Conservation (phyloP, 2,113 vertebrate species). For the Poicephalus gulielmi region DNA sequence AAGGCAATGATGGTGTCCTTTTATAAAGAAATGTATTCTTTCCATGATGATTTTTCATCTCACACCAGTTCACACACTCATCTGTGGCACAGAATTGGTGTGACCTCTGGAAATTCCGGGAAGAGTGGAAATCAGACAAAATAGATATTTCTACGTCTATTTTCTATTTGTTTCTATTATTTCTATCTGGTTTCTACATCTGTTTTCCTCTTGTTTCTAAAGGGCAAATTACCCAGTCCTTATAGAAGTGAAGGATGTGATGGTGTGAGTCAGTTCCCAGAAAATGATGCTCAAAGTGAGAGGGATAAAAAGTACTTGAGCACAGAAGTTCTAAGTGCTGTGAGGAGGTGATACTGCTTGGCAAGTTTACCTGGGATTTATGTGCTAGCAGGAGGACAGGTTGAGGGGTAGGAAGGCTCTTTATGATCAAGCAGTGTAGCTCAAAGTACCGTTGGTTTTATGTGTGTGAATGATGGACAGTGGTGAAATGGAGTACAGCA, state of each 20-base stretch:
- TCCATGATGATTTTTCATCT: not conserved
- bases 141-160: not conserved
- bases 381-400: not conserved
- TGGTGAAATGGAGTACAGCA: not conserved
- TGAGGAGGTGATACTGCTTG: not conserved
- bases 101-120: slow-evolving; percentile 6
- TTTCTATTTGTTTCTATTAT: not conserved
- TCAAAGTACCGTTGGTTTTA: slow-evolving; percentile 17
- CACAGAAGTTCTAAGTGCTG: not conserved
- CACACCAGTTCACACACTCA: not conserved
- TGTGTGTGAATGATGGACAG: not conserved
- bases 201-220: not conserved
- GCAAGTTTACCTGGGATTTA: slow-evolving; percentile 6
- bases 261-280: not conserved
- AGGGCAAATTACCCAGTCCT: not conserved
- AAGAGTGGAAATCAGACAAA: not conserved
- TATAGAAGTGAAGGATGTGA: slow-evolving; percentile 7
- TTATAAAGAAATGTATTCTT: not conserved
- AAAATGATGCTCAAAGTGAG: not conserved
- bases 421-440: slow-evolving; percentile 20
- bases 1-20: not conserved
- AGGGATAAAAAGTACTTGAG: not conserved
- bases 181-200: not conserved
- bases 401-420: slow-evolving; percentile 24
- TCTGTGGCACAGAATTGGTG: not conserved